Percentiles rank a stretch among this genome's conserved stretches.
phyloP scores from a whole-genome alignment of 2,113 vertebrate genomes.

The Psilopogon haemacephalus region DNA sequence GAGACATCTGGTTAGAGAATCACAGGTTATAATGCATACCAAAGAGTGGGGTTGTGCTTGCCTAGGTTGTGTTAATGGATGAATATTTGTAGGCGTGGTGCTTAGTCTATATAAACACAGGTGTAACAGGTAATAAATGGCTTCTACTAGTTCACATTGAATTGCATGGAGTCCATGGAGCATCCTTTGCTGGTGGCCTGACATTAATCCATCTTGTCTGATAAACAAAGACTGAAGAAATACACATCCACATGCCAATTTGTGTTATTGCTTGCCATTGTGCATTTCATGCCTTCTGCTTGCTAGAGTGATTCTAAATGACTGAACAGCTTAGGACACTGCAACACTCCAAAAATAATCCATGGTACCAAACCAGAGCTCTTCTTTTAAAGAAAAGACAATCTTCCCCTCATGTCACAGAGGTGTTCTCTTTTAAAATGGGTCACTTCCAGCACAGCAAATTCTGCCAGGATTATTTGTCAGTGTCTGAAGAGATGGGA shows the following conservation, averaged over 20 bases:
- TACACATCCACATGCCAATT: neutral
- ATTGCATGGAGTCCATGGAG: too few species aligned
- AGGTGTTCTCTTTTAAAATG: neutral
- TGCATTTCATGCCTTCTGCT: neutral
- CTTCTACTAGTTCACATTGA: too few species aligned
- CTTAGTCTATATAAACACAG: too few species aligned
- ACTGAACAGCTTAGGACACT: neutral
- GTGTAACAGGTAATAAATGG: too few species aligned
- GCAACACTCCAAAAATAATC: neutral
- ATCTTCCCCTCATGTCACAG: neutral
- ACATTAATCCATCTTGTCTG: neutral
- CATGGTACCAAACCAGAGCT: neutral
- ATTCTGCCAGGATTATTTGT: neutral
- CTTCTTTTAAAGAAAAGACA: neutral
- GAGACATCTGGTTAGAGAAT: too few species aligned
- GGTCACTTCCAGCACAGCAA: neutral
- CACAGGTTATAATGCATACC: too few species aligned
- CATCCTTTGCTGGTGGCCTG: too few species aligned
- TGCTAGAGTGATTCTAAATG: neutral
- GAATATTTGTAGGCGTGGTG: too few species aligned
- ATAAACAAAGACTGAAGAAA: neutral
- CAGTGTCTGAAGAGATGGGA: conserved; percentile 19
- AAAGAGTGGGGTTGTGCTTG: too few species aligned
- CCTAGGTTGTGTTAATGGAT: too few species aligned
- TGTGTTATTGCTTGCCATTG: neutral